Percentiles rank a stretch among this genome's conserved stretches.
These are phyloP conservation scores for Accipiter fasciatus DNA, from an alignment of 2,797 vertebrate species.

Conservation along the genomic window DNA sequence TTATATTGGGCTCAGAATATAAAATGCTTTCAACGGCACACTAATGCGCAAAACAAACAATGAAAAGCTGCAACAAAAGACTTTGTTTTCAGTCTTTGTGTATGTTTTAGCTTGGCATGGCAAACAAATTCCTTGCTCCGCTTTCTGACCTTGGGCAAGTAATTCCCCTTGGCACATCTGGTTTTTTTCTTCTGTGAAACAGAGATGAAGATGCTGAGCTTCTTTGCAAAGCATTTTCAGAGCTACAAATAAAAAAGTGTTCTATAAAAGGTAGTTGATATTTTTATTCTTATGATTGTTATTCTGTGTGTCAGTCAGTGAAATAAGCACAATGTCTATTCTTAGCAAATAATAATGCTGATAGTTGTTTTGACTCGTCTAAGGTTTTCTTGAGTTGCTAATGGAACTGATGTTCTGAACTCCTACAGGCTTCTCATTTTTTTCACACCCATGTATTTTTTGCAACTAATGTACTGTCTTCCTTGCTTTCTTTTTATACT, in stretches of 20 bases:
- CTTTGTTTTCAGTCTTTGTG: not conserved
- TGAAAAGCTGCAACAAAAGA: not conserved
- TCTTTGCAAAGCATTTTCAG: not conserved
- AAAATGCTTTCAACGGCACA: not conserved
- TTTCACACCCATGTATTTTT: slow-evolving; percentile 13
- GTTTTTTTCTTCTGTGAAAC: not conserved
- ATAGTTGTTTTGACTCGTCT: slow-evolving; percentile 47
- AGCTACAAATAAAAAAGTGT: not conserved
- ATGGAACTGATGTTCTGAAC: slow-evolving; percentile 47
- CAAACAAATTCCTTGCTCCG: not conserved
- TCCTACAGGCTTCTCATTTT: not conserved
- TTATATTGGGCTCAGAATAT: not conserved
- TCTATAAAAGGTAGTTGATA: not conserved
- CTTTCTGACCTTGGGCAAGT: slow-evolving; percentile 15
- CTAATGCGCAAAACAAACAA: not conserved
- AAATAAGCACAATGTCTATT: slow-evolving; percentile 42
- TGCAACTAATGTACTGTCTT: not conserved
- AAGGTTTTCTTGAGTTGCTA: slow-evolving; percentile 37
- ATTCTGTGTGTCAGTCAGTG: not conserved
- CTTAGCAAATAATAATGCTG: slow-evolving; percentile 36
- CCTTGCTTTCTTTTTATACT: not conserved
- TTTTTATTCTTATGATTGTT: slow-evolving; percentile 17
- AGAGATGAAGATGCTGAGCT: not conserved
- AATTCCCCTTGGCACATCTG: not conserved
- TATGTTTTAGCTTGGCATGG: not conserved